A percentile compares a stretch with the other conserved stretches of the same genome.
phyloP scores from a whole-genome alignment of 2,797 vertebrate species.

The Sarcophilus harrisii region DNA sequence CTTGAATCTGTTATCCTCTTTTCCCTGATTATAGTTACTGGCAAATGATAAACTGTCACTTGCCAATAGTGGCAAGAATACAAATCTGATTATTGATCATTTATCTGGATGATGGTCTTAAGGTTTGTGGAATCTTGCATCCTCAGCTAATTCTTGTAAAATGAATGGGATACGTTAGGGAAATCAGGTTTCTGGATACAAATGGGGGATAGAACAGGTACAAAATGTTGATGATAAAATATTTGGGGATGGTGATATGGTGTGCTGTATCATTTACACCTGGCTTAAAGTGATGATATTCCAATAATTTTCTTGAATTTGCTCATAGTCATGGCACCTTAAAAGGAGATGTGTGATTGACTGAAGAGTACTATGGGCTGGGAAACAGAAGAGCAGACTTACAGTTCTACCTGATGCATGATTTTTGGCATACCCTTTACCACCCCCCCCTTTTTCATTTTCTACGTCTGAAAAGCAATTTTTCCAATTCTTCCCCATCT shows the following conservation, averaged over 20 bases:
- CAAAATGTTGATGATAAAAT: background rate
- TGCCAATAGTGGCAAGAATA: background rate
- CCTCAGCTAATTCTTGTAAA: background rate
- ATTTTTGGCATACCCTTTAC: background rate
- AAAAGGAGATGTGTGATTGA: background rate
- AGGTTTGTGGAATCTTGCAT: background rate
- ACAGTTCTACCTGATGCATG: background rate
- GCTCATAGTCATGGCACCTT: background rate
- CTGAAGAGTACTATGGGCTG: background rate
- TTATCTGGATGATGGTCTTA: background rate
- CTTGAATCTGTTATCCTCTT: background rate
- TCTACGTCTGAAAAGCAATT: background rate
- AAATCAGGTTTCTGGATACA: constrained; percentile 1
- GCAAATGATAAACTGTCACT: background rate
- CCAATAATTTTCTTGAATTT: background rate
- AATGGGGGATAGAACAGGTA: background rate
- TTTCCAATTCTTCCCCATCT: background rate
- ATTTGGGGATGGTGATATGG: background rate
- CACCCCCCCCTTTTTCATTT: background rate
- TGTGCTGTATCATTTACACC: constrained; percentile 13
- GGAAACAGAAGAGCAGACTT: background rate
- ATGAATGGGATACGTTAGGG: background rate
- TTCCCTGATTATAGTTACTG: background rate
- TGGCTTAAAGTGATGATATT: background rate
- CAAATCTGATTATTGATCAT: background rate